Conservation (phyloP, 2,113 vertebrate genomes). For the Trogon melanurus region DNA sequence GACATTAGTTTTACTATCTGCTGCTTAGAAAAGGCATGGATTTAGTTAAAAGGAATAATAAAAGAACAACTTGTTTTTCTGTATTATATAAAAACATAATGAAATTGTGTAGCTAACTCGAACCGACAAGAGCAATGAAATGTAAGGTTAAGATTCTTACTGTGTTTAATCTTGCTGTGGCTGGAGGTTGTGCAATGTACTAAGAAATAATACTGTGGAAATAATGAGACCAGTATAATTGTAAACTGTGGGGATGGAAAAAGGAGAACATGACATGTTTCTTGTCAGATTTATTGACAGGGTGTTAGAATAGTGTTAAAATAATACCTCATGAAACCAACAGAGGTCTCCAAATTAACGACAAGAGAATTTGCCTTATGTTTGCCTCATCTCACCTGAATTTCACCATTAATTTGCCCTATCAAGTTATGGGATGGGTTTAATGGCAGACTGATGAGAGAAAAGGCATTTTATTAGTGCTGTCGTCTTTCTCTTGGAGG, state of each 20-base stretch:
- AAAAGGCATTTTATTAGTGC: not conserved
- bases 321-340: not conserved
- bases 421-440: not conserved
- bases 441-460: not conserved
- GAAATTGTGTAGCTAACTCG: not conserved
- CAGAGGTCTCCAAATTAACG: not conserved
- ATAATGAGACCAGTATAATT: not conserved
- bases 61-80: not conserved
- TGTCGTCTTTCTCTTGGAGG: not conserved
- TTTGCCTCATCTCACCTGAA: not conserved
- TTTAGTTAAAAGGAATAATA: not conserved
- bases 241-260: not conserved
- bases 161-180: not conserved
- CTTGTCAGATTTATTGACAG: not conserved
- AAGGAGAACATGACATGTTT: not conserved
- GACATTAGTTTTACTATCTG: conserved; percentile 14
- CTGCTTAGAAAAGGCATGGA: not conserved
- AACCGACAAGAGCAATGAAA: not conserved
- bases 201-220: not conserved
- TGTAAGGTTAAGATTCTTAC: not conserved
- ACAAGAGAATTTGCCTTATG: not conserved
- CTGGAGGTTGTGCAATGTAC: not conserved
- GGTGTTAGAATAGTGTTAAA: not conserved
- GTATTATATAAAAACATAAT: not conserved
- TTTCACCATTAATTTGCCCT: not conserved